Evolutionary conservation across 2,113 vertebrate genomes (phyloP).

Genomic region (Peromyscus californicus): DNA sequence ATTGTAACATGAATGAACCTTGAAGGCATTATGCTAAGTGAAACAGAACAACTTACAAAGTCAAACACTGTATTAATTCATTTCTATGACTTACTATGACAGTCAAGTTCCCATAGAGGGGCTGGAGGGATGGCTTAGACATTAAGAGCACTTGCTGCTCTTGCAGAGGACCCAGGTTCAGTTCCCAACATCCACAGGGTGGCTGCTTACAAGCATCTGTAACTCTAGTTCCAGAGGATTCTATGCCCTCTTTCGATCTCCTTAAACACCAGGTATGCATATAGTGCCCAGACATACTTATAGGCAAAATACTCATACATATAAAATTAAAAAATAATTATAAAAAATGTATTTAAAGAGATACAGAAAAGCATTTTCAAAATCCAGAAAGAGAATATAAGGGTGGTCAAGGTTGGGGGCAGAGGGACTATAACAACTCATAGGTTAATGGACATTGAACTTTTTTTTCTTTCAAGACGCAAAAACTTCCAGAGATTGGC

Average conservation of each 20-base stretch:
- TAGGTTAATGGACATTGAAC: not conserved
- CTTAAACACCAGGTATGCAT: too few relatives aligned
- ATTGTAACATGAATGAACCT: not conserved
- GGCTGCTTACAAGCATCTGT: not conserved
- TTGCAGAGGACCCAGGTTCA: not conserved
- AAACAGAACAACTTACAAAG: slow-evolving; percentile 16
- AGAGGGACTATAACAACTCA: not conserved
- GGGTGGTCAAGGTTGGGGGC: not conserved
- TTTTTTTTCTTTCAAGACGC: not conserved
- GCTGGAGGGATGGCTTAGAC: too few relatives aligned
- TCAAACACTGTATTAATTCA: not conserved
- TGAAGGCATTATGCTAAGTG: not conserved
- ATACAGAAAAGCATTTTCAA: not conserved
- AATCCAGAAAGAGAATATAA: not conserved
- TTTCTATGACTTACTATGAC: not conserved
- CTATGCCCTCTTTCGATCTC: not conserved
- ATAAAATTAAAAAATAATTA: not conserved
- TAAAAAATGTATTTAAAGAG: not conserved
- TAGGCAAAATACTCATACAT: not conserved
- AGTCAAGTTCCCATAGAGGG: not conserved
- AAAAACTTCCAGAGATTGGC: not conserved
- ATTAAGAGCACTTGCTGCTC: not conserved
- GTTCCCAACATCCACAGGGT: not conserved
- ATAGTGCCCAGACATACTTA: not conserved
- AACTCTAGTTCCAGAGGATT: not conserved